Base-by-base conservation (phyloP, 2,888 invertebrate genomes). In the Agrochola litura region DNA sequence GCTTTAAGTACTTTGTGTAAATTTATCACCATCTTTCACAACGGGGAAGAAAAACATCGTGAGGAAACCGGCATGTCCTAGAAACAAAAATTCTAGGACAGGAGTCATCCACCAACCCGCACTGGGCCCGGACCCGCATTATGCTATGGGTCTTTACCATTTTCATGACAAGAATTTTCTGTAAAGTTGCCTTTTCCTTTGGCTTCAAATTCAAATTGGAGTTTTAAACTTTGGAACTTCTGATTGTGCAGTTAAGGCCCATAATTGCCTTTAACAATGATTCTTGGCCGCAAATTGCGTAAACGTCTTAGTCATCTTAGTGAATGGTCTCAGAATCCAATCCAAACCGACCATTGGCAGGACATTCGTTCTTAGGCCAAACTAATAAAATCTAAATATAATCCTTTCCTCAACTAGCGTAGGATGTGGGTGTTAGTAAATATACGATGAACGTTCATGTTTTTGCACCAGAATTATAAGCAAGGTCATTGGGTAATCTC, bases 351-450 rank as follows among this genome's bases (percentile, higher is more conserved):
- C 69, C 12, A 19, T 60, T 86, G 54, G 72, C 66, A 78, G 71
- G 61, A 72, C 54, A 64, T 74, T 83, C 72, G 37, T 78, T 83
- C 78, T 75, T 74, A 74, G 72, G 79, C 56, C 66, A 73, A 78
- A 83, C 25, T 67, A 83, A 84, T 83, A 83, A 78, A 81, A 88
- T 79, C 84, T 84, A 88, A 78, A 84, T 86, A 88, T 87, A 87
- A 60, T 82, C 81, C 76, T 79, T 73, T 81, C 69, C 71, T 69
- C 66, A 64, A 66, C 43, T 22, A 69, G 56, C 65, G 43, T 54
- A 46, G 74, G 67, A 73, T 65, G 87, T 88, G 79, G 81, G 82
- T 75, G 88, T 81, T 73, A 10, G 77, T 83, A 85, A 84, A 85
- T 81, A 85, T 81, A 82, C 66, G 66, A 70, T 63, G 41, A 43